These are phyloP conservation scores for Ectropis crepuscularia DNA, from an alignment of 2,888 invertebrate genomes.

Conservation along the genomic window DNA sequence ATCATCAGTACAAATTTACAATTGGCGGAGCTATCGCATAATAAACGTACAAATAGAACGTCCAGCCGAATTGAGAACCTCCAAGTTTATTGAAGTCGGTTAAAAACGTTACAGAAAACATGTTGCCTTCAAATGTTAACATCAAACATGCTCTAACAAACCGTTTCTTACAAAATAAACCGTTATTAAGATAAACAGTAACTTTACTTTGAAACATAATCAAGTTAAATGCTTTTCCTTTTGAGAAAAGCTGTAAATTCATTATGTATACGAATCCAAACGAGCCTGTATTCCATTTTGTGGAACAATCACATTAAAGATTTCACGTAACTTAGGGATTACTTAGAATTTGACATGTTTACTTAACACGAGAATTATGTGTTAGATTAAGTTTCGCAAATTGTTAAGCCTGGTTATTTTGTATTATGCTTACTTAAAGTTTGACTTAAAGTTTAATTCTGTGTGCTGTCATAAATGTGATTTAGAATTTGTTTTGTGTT, in stretches of 20 bases:
- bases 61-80: too few species aligned
- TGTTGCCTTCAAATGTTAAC: conserved; percentile 14
- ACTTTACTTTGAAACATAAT: conserved; percentile 37
- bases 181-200: conserved; percentile 33
- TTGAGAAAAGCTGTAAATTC: conserved; percentile 33
- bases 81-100: too few species aligned
- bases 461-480: too few species aligned
- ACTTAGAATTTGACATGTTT: conserved; percentile 21
- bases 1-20: too few species aligned
- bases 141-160: conserved; percentile 30
- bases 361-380: conserved; percentile 17
- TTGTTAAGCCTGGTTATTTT: not conserved
- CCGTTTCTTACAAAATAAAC: conserved; percentile 26
- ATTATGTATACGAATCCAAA: conserved; percentile 35
- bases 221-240: conserved; percentile 37
- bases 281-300: conserved; percentile 23
- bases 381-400: conserved; percentile 16
- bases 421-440: not conserved
- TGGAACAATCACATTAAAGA: conserved; percentile 26
- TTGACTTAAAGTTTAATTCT: not conserved
- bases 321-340: conserved; percentile 23
- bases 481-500: too few species aligned
- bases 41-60: too few species aligned
- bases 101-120: not conserved
- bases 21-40: too few species aligned